phyloP scores from a whole-genome alignment of 2,113 vertebrate genomes.

The Pseudorasbora parva region DNA sequence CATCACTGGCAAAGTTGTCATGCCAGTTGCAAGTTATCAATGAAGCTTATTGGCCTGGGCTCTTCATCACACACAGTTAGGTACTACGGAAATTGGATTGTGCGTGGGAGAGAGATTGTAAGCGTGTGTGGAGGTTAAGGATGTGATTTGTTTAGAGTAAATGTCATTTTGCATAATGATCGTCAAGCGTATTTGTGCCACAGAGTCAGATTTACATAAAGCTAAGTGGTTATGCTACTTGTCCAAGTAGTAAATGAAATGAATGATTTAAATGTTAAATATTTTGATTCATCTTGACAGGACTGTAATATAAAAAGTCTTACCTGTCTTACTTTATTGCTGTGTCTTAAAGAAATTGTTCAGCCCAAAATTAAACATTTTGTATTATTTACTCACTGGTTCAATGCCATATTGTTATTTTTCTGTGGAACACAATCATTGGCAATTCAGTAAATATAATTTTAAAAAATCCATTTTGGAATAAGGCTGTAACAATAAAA shows the following conservation, averaged over 20 bases:
- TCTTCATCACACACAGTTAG: slow-evolving; percentile 48
- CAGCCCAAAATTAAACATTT: no score
- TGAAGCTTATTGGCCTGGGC: slow-evolving; percentile 56
- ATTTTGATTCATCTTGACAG: not conserved
- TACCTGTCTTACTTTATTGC: not conserved
- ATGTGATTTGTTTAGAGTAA: not conserved
- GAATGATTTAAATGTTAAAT: not conserved
- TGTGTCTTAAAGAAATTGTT: not conserved
- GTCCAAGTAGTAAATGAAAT: not conserved
- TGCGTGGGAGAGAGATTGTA: not conserved
- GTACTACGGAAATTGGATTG: slow-evolving; percentile 29
- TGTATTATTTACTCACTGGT: not conserved
- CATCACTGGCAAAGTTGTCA: slow-evolving; percentile 53
- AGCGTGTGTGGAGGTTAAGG: not conserved
- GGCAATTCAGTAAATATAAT: no score
- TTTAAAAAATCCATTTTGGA: no score
- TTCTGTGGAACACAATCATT: not conserved
- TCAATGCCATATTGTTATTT: not conserved
- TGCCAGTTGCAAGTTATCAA: slow-evolving; percentile 58
- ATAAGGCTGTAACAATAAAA: no score
- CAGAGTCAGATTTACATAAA: slow-evolving; percentile 5
- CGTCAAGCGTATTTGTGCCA: not conserved
- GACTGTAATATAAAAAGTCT: slow-evolving; percentile 7
- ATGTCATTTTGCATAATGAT: slow-evolving; percentile 13
- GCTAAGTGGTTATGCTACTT: not conserved